Conservation (phyloP, 1,140 invertebrate species). For the Physella acuta region DNA sequence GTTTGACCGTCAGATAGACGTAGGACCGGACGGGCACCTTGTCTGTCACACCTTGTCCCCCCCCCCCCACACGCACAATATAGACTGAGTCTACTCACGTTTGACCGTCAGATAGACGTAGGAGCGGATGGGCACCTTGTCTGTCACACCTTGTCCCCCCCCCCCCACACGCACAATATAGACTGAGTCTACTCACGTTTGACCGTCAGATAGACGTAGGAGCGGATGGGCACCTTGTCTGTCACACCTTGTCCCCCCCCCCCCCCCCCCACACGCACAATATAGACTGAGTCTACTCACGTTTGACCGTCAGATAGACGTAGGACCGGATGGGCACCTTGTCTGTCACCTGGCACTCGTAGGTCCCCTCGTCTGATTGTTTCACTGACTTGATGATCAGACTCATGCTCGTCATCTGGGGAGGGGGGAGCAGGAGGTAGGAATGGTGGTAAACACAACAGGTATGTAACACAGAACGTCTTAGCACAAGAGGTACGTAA, state of each 20-base stretch:
- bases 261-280: too few relatives aligned
- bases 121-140: conserved; percentile 17
- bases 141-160: too few relatives aligned
- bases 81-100: conserved; percentile 21
- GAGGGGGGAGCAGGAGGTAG: not conserved
- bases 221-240: conserved; percentile 18
- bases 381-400: conserved; percentile 33
- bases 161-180: too few relatives aligned
- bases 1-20: too few relatives aligned
- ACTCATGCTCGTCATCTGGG: conserved; percentile 30
- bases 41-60: too few relatives aligned
- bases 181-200: conserved; percentile 19
- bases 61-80: too few relatives aligned
- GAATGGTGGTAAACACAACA: too few relatives aligned
- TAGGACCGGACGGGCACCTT: conserved; percentile 14
- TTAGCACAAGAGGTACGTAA: too few relatives aligned
- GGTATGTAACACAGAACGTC: too few relatives aligned
- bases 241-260: too few relatives aligned
- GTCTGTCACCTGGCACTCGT: conserved; percentile 38
- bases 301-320: conserved; percentile 12
- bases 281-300: conserved; percentile 21
- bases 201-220: conserved; percentile 10
- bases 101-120: conserved; percentile 11
- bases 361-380: conserved; percentile 26
- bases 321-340: conserved; percentile 17